Base-by-base conservation (phyloP, 2,797 vertebrate species). In the Cynodonichthys magdalenae region DNA sequence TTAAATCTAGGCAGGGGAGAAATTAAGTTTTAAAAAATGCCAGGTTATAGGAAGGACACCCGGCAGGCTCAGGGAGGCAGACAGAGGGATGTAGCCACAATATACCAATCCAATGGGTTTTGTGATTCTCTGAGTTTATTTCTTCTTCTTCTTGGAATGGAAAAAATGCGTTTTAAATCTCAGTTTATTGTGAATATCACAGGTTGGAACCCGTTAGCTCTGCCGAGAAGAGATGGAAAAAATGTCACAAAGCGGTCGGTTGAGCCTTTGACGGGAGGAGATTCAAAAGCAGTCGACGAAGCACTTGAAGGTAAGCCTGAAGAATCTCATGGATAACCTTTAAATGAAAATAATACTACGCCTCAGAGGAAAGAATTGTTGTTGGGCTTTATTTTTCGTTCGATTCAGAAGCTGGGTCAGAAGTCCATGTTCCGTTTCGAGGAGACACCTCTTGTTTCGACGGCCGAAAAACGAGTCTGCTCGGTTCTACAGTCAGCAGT, bases 231-330 rank as follows among this genome's bases (percentile, higher is more conserved):
- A 91, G 81, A 59, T 59, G 45, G 72, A 63, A 80, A 82, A 24
- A 82, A 71, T 64, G 20, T 86, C 79, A 87, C 81, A 86, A 89
- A 90, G 87, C 89, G 81, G 87, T 87, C 87, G 79, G 81, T 81
- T 81, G 64, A 84, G 86, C 84, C 81, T 83, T 68, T 71, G 81
- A 83, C 66, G 63, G 63, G 67, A 72, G 80, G 63, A 72, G 81
- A 91, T 87, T 95, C 94, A 95, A 85, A 95, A 95, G 90, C 94
- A 95, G 90, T 95, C 94, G 90, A 95, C 94, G 85, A 95, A 95
- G 91, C 94, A 95, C 93, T 95, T 95, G 90, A 95, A 95, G 90
- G 94, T 94, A 84, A 95, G 94, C 93, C 94, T 94, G 92, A 95
- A 95, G 94, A 95, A 95, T 93, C 94, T 93, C 94, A 95, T 95